These are phyloP conservation scores for Cephonodes hylas DNA, from an alignment of 2,888 invertebrate species.

Conservation along the genomic window DNA sequence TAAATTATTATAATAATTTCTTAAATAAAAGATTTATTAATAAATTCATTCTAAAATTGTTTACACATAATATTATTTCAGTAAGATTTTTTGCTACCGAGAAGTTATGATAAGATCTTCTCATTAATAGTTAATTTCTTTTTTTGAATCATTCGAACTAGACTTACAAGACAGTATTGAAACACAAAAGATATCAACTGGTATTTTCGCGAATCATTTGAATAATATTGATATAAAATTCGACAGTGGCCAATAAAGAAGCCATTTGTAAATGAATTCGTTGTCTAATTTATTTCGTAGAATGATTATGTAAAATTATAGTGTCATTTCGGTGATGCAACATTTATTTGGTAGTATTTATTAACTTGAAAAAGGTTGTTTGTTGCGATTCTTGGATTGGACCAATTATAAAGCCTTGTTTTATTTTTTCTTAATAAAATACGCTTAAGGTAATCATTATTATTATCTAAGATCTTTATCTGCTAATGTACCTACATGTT, in stretches of 20 bases:
- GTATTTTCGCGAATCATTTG: conserved; percentile 12
- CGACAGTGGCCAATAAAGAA: conserved; percentile 6
- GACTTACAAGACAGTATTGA: background rate
- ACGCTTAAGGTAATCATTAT: too few relatives aligned
- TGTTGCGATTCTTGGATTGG: too few relatives aligned
- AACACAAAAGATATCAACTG: background rate
- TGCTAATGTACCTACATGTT: too few relatives aligned
- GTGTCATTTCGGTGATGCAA: background rate
- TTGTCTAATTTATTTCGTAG: background rate
- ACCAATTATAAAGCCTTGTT: too few relatives aligned
- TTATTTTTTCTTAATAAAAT: too few relatives aligned
- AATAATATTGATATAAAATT: conserved; percentile 25
- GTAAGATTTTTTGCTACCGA: background rate
- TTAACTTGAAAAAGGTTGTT: too few relatives aligned
- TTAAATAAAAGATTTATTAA: background rate
- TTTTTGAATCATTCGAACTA: background rate
- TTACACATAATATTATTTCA: background rate
- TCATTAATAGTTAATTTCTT: background rate
- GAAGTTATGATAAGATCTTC: background rate
- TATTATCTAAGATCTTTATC: too few relatives aligned
- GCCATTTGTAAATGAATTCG: background rate
- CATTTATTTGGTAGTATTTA: background rate
- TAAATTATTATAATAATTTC: background rate
- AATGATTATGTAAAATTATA: background rate
- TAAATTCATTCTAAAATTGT: background rate